These are phyloP conservation scores for Dendrocincla fuliginosa DNA, from an alignment of 2,797 vertebrate species.

Conservation along the genomic window DNA sequence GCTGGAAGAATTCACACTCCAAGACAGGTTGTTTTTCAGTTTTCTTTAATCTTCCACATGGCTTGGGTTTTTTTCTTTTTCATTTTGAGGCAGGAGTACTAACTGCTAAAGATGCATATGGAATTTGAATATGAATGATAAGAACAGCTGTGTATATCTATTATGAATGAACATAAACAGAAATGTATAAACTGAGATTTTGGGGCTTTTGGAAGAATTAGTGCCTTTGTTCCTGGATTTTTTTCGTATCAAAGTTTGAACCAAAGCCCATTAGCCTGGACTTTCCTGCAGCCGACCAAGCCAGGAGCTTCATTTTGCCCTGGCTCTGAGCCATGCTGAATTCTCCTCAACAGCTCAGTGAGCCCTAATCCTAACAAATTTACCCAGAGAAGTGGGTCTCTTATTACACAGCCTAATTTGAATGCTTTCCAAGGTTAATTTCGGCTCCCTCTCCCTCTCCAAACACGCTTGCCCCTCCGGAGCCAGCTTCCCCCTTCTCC, in stretches of 20 bases:
- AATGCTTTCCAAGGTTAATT: conserved; percentile 74
- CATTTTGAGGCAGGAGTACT: conserved; percentile 40
- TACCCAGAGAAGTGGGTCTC: conserved; percentile 74
- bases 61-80: neutral
- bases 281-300: conserved; percentile 62
- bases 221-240: conserved; percentile 76
- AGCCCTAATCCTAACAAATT: conserved; percentile 78
- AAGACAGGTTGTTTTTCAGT: neutral
- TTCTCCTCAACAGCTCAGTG: conserved; percentile 74
- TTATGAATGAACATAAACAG: conserved; percentile 77
- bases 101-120: conserved; percentile 66
- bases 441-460: conserved; percentile 57
- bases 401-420: conserved; percentile 74
- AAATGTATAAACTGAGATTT: conserved; percentile 76
- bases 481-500: neutral
- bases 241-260: conserved; percentile 74
- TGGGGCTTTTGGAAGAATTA: conserved; percentile 76
- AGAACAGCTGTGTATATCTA: conserved; percentile 78
- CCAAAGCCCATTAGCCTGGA: conserved; percentile 71
- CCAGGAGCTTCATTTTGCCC: conserved; percentile 71
- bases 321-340: conserved; percentile 65
- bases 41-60: neutral
- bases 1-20: neutral
- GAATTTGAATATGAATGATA: conserved; percentile 77
- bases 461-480: neutral